Evolutionary conservation across 2,113 vertebrate species (phyloP).

Genomic region (Microcebus jonahi): DNA sequence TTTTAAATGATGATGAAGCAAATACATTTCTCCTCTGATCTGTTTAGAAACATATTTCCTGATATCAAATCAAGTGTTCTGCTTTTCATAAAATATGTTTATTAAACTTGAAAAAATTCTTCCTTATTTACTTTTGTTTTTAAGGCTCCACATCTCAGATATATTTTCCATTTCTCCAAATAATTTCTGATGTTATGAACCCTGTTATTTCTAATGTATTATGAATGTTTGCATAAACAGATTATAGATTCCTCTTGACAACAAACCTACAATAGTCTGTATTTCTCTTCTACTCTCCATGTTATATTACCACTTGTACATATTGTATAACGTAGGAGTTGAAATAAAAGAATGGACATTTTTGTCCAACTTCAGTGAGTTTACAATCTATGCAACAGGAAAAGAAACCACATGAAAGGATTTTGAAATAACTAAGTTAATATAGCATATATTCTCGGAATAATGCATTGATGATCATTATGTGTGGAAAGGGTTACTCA

Average conservation of each 20-base stretch:
- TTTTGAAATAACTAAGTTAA: not conserved
- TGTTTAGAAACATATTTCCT: not conserved
- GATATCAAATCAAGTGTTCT: not conserved
- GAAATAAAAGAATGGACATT: not conserved
- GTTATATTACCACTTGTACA: not conserved
- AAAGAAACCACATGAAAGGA: not conserved
- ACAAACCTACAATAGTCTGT: not conserved
- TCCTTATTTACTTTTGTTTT: not conserved
- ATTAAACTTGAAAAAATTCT: not conserved
- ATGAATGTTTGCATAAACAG: not conserved
- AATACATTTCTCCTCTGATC: not conserved
- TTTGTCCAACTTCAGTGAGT: not conserved
- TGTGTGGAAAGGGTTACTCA: not conserved
- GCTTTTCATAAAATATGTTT: not conserved
- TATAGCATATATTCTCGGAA: not conserved
- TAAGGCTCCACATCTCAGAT: not conserved
- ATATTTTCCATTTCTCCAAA: not conserved
- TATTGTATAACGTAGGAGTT: not conserved
- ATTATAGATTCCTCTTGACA: not conserved
- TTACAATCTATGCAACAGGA: not conserved
- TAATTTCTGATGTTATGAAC: not conserved
- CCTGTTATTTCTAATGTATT: not conserved
- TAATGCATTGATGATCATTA: not conserved
- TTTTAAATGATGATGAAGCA: not conserved
- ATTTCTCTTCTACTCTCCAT: not conserved